A percentile compares a stretch with the other conserved stretches of the same genome.
These are phyloP conservation scores for Peromyscus leucopus DNA, from an alignment of 2,113 vertebrate genomes.

Conservation along the genomic window DNA sequence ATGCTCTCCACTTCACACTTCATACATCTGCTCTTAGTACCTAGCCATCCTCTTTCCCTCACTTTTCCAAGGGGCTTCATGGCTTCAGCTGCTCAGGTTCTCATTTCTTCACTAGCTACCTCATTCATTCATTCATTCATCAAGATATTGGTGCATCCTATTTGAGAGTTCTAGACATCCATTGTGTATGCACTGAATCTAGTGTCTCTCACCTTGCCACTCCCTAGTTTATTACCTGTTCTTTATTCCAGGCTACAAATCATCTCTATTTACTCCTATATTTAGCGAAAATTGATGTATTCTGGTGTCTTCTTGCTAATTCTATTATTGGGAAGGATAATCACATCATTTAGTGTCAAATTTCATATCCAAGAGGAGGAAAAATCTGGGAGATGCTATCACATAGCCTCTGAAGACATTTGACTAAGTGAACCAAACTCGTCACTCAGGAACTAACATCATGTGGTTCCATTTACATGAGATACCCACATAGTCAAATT, in stretches of 20 bases:
- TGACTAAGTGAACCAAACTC: not conserved
- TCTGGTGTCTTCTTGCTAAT: not conserved
- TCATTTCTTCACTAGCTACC: not conserved
- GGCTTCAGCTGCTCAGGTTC: not conserved
- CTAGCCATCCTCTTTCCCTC: not conserved
- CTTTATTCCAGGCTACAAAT: not conserved
- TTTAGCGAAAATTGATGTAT: not conserved
- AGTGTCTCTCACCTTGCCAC: not conserved
- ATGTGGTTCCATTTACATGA: not conserved
- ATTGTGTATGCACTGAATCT: not conserved
- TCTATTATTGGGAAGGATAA: conserved; percentile 21
- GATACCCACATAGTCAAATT: not conserved
- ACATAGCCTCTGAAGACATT: not conserved
- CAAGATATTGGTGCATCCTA: not conserved
- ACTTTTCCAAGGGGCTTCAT: not conserved
- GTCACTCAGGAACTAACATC: not conserved
- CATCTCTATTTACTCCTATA: not conserved
- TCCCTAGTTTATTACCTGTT: not conserved
- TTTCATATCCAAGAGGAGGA: not conserved
- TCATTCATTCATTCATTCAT: not conserved
- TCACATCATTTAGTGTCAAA: not conserved
- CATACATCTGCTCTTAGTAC: not conserved
- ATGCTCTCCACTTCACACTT: not conserved
- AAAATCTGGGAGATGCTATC: not conserved
- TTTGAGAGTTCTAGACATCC: not conserved